Conservation (phyloP, 1,140 invertebrate genomes). For the Orius insidiosus region DNA sequence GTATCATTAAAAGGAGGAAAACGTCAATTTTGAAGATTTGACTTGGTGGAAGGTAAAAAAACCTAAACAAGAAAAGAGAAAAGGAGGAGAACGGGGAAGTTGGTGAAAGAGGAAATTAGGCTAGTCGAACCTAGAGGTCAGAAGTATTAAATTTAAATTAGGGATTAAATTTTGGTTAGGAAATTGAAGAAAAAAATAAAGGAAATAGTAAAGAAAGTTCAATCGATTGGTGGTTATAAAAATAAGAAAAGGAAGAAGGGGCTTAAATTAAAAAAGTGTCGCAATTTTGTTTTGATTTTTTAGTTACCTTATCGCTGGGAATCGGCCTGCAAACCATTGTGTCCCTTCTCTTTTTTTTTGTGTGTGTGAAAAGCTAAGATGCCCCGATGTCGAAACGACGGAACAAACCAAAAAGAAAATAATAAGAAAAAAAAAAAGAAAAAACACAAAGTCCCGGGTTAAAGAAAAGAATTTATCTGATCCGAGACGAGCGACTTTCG, state of each 20-base stretch:
- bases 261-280: neutral
- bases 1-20: too few species aligned
- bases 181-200: neutral
- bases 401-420: neutral
- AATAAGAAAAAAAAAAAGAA: neutral
- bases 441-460: neutral
- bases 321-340: slow-evolving; percentile 14
- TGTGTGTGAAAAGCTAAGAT: too few species aligned
- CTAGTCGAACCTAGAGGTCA: too few species aligned
- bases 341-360: too few species aligned
- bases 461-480: neutral
- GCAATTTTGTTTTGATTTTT: neutral
- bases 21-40: too few species aligned
- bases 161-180: too few species aligned
- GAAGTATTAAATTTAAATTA: too few species aligned
- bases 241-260: neutral
- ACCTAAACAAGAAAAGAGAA: too few species aligned
- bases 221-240: neutral
- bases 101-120: too few species aligned
- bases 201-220: neutral
- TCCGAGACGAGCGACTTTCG: slow-evolving; percentile 2
- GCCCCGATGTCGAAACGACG: too few species aligned
- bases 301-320: slow-evolving; percentile 15
- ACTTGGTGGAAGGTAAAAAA: too few species aligned
- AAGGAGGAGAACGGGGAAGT: too few species aligned